Percentiles rank a stretch among this genome's conserved stretches.
Conservation (phyloP, 2,888 invertebrate species). For the Pammene aurita region DNA sequence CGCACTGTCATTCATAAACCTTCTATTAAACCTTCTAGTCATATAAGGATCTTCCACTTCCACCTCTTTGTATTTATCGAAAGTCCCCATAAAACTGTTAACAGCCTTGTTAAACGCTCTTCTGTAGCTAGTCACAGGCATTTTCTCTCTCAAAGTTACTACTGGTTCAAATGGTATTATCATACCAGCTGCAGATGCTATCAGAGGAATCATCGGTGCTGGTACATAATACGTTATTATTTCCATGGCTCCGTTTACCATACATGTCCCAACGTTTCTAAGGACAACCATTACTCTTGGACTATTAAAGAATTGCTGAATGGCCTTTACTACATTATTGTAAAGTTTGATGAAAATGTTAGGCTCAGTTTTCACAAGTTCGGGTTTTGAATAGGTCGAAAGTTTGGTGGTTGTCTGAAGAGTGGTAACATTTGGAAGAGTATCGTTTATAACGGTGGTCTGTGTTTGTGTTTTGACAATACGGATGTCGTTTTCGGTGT, state of each 20-base stretch:
- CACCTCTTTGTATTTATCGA: constrained; percentile 66
- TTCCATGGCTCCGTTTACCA: constrained; percentile 75
- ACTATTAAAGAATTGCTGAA: constrained; percentile 52
- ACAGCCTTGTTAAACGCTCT: constrained; percentile 70
- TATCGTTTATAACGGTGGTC: background rate
- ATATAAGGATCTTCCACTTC: constrained; percentile 69
- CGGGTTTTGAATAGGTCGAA: constrained; percentile 21
- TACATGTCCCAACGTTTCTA: constrained; percentile 69
- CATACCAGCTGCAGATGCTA: constrained; percentile 72
- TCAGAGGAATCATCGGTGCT: constrained; percentile 70
- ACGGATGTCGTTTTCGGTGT: constrained; percentile 52
- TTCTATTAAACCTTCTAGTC: constrained; percentile 70
- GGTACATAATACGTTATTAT: constrained; percentile 68
- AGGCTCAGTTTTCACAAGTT: background rate
- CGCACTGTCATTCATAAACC: constrained; percentile 58
- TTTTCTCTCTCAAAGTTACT: constrained; percentile 64
- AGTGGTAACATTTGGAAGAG: background rate
- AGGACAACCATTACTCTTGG: constrained; percentile 66
- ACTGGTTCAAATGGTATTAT: constrained; percentile 76
- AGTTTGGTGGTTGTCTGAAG: background rate
- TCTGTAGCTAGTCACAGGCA: constrained; percentile 74
- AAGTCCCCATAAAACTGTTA: constrained; percentile 66
- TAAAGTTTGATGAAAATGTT: constrained; percentile 48
- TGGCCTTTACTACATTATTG: constrained; percentile 51
- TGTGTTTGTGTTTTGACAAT: constrained; percentile 9